phyloP scores from a whole-genome alignment of 2,888 invertebrate genomes.

The Diplazon laetatorius region DNA sequence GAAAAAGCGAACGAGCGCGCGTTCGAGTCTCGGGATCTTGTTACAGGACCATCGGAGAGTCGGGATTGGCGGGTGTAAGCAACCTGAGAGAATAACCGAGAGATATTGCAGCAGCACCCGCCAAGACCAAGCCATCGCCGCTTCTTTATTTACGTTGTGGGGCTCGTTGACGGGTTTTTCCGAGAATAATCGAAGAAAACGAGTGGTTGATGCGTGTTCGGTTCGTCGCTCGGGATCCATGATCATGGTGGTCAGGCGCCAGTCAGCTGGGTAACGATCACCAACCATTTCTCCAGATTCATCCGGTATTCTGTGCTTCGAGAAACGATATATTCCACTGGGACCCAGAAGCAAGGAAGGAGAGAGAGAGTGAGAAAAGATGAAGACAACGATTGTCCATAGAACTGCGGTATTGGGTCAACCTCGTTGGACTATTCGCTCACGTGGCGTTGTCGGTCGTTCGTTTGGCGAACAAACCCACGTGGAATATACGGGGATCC shows the following conservation, averaged over 20 bases:
- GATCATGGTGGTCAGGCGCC: constrained; percentile 49
- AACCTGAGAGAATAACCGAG: constrained; percentile 36
- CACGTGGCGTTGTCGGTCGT: constrained; percentile 37
- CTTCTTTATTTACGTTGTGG: constrained; percentile 46
- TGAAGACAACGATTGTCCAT: neutral
- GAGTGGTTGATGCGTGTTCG: constrained; percentile 18
- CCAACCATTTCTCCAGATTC: constrained; percentile 42
- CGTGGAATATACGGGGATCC: constrained; percentile 33
- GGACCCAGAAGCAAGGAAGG: too few species aligned
- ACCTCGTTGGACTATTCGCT: constrained; percentile 11
- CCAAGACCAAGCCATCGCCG: constrained; percentile 6
- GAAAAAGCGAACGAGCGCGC: constrained; percentile 3
- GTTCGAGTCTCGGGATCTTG: constrained; percentile 12
- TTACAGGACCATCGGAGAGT: neutral
- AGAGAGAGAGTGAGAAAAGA: neutral
- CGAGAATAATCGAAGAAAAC: constrained; percentile 48
- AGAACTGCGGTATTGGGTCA: too few species aligned
- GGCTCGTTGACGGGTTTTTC: constrained; percentile 20
- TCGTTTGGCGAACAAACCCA: constrained; percentile 28
- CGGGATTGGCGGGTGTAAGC: constrained; percentile 31
- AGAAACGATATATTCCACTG: constrained; percentile 19
- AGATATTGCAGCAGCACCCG: constrained; percentile 48
- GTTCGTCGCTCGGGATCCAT: constrained; percentile 41
- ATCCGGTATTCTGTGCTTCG: constrained; percentile 30
- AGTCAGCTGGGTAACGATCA: constrained; percentile 53